Base-by-base conservation (phyloP, 2,797 vertebrate genomes). In the Pseudochaenichthys georgianus region DNA sequence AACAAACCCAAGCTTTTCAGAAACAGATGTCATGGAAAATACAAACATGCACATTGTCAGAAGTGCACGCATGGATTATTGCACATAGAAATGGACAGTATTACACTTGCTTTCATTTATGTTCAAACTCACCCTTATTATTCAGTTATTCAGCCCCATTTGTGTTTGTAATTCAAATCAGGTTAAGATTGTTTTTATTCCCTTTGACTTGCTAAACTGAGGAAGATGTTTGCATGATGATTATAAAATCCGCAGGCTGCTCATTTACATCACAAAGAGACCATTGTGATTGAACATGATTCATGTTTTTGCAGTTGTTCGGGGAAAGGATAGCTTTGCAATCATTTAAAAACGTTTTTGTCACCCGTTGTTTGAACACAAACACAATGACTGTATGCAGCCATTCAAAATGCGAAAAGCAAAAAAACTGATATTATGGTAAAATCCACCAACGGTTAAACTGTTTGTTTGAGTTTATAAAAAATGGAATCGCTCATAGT, bases 1-100 rank as follows among this genome's bases (percentile, higher is more conserved):
- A 62, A 13, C 41, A 28, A 28, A 28, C 3, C 23, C 23, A 58
- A 70, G 55, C 51, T 70, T 67, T 71, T 77, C 71, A 43, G 16
- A 58, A 28, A 52, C 46, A 63, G 46, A 34, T 34, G 34, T 34
- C 5, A 21, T 10, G 47, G 28, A 54, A 65, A 3, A 63, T 7
- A 41, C 51, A 9, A 43, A 47, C 52, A 19, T 10, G n/a, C 23
- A 0, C 45, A 48, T 4, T 5, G 38, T 38, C 58, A 38, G 9
- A 53, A 4, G 3, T 13, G 23, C 15, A 9, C 17, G 38, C 13
- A 60, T 23, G 34, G n/a, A 47, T 16, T 38, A 17, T 0, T 5
- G 17, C 42, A 3, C 54, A 4, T 31, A 17, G 6, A 34, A 34
- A 34, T 34, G 34, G 34, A 34, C 0, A 12, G 16, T 31, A 23